A percentile compares a stretch with the other conserved stretches of the same genome.
phyloP scores from a whole-genome alignment of 2,888 invertebrate species.

The Melanchra persicariae region DNA sequence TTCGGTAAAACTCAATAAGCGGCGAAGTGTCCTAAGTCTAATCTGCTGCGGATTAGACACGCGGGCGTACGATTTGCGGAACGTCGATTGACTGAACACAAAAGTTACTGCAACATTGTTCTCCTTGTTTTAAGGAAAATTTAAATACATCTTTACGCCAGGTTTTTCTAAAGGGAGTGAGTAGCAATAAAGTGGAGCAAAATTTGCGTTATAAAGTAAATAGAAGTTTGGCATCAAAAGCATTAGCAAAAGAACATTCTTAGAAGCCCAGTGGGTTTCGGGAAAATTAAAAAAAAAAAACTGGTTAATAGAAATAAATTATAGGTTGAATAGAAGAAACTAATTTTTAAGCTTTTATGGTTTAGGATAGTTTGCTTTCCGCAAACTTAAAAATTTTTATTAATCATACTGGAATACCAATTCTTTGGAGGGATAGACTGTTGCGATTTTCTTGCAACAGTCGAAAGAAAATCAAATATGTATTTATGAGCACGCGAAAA shows the following conservation, averaged over 20 bases:
- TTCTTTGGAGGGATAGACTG: no score
- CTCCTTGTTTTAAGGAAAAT: conserved; percentile 31
- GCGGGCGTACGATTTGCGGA: conserved; percentile 11
- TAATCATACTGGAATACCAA: no score
- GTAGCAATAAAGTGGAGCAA: background rate
- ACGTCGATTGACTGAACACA: conserved; percentile 22
- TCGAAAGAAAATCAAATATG: no score
- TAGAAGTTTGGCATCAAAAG: no score
- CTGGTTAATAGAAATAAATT: no score
- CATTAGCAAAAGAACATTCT: background rate
- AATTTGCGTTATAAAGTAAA: background rate
- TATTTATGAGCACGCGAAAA: no score
- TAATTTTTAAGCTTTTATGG: no score
- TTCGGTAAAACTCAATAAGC: background rate
- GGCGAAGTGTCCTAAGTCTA: conserved; percentile 11
- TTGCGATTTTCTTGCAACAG: no score
- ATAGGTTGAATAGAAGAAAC: no score
- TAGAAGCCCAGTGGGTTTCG: background rate
- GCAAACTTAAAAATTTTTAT: no score
- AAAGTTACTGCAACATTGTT: background rate
- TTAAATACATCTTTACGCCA: background rate
- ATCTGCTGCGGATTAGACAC: conserved; percentile 13
- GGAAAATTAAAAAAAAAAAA: background rate
- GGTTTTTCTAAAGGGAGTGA: background rate
- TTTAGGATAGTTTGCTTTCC: no score